Evolutionary conservation across 2,888 invertebrate species (phyloP).

Genomic region (Sesamia inferens): DNA sequence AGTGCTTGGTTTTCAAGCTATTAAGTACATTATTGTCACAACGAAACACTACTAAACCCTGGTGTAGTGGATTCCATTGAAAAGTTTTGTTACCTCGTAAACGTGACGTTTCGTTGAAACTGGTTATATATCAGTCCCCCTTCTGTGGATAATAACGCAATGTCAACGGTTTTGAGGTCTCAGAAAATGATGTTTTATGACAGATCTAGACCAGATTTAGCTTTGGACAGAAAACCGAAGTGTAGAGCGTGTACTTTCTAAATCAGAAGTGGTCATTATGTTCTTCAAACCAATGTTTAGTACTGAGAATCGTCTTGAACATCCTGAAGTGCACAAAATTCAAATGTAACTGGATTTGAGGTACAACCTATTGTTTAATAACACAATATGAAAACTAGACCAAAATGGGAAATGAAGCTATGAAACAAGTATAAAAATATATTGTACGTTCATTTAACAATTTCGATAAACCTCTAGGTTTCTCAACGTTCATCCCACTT

Average conservation of each 20-base stretch:
- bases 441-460: background rate
- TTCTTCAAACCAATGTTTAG: background rate
- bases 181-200: background rate
- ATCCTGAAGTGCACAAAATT: background rate
- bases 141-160: constrained; percentile 32
- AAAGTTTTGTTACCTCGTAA: constrained; percentile 50
- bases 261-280: background rate
- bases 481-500: background rate
- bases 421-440: background rate
- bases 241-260: background rate
- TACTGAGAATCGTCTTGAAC: background rate
- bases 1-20: constrained; percentile 33
- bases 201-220: background rate
- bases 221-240: background rate
- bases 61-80: constrained; percentile 36
- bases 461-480: background rate
- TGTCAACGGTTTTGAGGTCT: constrained; percentile 13
- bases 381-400: background rate
- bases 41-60: constrained; percentile 55
- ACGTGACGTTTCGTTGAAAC: constrained; percentile 39
- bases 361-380: background rate
- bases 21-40: constrained; percentile 38
- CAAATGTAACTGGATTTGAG: background rate
- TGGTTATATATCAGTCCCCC: constrained; percentile 37
- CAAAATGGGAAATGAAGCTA: background rate